Evolutionary conservation across 2,888 invertebrate species (phyloP).

Genomic region (Synanthedon formicaeformis): DNA sequence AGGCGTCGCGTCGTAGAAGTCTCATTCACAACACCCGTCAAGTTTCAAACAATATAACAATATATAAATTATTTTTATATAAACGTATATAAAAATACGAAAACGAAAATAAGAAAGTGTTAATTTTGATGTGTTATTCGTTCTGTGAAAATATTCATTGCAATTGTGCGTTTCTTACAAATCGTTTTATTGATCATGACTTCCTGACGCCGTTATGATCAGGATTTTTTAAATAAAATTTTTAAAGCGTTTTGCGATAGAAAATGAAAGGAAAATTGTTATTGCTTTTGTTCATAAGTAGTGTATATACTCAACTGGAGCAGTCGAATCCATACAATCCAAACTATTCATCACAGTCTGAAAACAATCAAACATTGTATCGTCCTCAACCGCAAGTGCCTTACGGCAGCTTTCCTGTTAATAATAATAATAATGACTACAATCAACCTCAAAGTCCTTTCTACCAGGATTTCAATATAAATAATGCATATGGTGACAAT

Average conservation of each 20-base stretch:
- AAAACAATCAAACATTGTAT: conserved; percentile 32
- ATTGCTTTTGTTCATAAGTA: conserved; percentile 33
- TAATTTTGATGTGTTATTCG: no score
- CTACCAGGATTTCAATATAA: conserved; percentile 45
- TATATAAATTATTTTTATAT: no score
- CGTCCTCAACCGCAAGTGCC: conserved; percentile 47
- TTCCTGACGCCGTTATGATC: no score
- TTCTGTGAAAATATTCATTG: no score
- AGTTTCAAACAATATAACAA: no score
- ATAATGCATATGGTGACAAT: conserved; percentile 35
- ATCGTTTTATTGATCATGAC: no score
- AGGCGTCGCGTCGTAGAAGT: no score
- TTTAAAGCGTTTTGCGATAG: conserved; percentile 4
- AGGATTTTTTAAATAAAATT: no score
- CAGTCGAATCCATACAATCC: conserved; percentile 35
- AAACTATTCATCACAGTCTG: conserved; percentile 36
- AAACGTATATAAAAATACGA: no score
- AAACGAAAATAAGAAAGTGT: no score
- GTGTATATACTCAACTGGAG: conserved; percentile 44
- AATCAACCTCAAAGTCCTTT: conserved; percentile 49
- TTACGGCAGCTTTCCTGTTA: conserved; percentile 55
- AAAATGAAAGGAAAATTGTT: conserved; percentile 45
- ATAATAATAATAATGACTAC: conserved; percentile 42
- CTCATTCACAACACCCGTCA: no score
- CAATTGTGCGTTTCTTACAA: no score